These are phyloP conservation scores for Maniola jurtina DNA, from an alignment of 1,140 invertebrate species.

Conservation along the genomic window DNA sequence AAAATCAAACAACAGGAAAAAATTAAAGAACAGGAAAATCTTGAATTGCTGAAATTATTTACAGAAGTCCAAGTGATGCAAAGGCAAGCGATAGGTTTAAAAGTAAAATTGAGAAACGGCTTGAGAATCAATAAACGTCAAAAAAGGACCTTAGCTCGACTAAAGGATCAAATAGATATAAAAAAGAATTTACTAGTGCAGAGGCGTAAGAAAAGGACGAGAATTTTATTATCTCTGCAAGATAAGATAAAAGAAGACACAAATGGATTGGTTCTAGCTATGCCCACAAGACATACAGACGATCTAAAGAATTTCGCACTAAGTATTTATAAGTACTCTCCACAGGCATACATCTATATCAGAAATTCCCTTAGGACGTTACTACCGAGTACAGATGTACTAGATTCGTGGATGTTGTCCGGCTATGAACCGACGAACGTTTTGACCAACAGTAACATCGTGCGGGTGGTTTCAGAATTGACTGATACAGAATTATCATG, in stretches of 20 bases:
- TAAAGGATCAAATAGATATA: slow-evolving; percentile 60
- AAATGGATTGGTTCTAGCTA: slow-evolving; percentile 64
- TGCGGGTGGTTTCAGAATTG: slow-evolving; percentile 63
- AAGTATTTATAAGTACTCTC: slow-evolving; percentile 71
- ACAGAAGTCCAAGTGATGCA: slow-evolving; percentile 70
- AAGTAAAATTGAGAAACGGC: slow-evolving; percentile 58
- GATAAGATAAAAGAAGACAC: slow-evolving; percentile 73
- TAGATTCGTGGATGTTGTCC: slow-evolving; percentile 59
- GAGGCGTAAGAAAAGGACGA: slow-evolving; percentile 63
- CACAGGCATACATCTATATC: slow-evolving; percentile 69
- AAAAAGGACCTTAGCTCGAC: slow-evolving; percentile 45
- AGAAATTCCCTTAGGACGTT: slow-evolving; percentile 69
- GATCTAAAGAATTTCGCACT: slow-evolving; percentile 70
- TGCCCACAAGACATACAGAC: slow-evolving; percentile 67
- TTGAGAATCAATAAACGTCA: slow-evolving; percentile 59
- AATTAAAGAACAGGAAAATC: slow-evolving; percentile 40
- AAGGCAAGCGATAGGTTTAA: slow-evolving; percentile 48
- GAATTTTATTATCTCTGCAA: slow-evolving; percentile 63
- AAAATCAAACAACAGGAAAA: background rate
- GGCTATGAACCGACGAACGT: slow-evolving; percentile 65
- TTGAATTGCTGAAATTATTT: slow-evolving; percentile 63
- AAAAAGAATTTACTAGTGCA: slow-evolving; percentile 65
- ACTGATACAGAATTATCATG: slow-evolving; percentile 64
- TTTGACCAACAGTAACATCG: slow-evolving; percentile 50
- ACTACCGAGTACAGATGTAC: slow-evolving; percentile 62